A percentile compares a stretch with the other conserved stretches of the same genome.
Evolutionary conservation across 1,140 invertebrate genomes (phyloP).

Genomic region (Ooceraea biroi): DNA sequence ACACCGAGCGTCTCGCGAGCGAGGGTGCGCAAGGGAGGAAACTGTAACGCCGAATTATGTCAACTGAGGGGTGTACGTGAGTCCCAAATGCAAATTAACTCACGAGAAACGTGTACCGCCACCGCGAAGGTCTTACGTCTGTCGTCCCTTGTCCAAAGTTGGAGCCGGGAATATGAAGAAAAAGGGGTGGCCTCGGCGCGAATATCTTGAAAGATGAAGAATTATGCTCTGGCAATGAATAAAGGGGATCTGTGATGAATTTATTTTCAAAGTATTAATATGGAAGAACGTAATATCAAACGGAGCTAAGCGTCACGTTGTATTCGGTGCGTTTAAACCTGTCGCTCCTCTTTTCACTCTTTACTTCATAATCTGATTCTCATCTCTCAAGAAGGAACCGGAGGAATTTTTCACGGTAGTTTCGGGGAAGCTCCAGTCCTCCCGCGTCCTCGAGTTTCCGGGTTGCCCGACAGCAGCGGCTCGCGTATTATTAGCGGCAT

Average conservation of each 20-base stretch:
- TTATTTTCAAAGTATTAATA: not conserved
- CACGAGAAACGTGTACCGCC: constrained; percentile 28
- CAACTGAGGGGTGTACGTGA: constrained; percentile 12
- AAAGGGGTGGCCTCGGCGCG: not conserved
- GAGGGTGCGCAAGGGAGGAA: constrained; percentile 19
- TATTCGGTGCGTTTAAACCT: not conserved
- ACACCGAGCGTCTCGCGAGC: not conserved
- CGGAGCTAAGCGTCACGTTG: not conserved
- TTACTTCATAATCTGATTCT: constrained; percentile 10
- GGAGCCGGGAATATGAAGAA: not conserved
- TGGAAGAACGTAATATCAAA: not conserved
- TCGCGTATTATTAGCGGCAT: constrained; percentile 73
- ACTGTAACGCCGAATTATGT: constrained; percentile 47
- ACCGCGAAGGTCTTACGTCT: not conserved
- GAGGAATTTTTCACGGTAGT: constrained; percentile 20
- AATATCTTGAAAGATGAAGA: not conserved
- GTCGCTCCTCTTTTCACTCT: not conserved
- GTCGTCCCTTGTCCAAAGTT: not conserved
- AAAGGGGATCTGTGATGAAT: not conserved
- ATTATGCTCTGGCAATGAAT: not conserved
- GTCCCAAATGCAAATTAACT: constrained; percentile 33
- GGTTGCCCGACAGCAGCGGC: constrained; percentile 44
- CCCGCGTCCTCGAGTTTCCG: constrained; percentile 50
- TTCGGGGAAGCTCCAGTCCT: constrained; percentile 45
- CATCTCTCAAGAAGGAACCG: not conserved